phyloP scores from a whole-genome alignment of 2,113 vertebrate species.

The Atlantisia rogersi region DNA sequence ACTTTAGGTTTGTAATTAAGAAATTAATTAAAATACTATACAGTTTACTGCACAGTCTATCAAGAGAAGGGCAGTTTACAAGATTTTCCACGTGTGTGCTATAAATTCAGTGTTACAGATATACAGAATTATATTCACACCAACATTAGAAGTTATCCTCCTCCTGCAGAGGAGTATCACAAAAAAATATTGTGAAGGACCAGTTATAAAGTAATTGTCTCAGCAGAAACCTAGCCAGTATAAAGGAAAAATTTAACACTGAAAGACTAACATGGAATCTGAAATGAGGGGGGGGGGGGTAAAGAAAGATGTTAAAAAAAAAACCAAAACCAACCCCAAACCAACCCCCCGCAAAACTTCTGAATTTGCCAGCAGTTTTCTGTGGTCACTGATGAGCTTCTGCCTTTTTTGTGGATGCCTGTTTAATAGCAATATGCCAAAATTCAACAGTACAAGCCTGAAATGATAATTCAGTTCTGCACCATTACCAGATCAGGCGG shows the following conservation, averaged over 20 bases:
- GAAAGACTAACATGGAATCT: not conserved
- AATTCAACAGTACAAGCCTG: not conserved
- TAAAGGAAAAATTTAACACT: not conserved
- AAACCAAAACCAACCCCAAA: not conserved
- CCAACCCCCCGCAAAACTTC: not conserved
- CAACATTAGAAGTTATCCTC: constrained; percentile 55
- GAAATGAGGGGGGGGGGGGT: not conserved
- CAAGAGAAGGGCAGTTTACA: constrained; percentile 62
- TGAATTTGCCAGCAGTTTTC: not conserved
- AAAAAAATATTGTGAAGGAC: constrained; percentile 45
- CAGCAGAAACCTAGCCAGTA: constrained; percentile 9
- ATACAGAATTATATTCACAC: constrained; percentile 32
- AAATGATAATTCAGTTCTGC: not conserved
- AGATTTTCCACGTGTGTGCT: constrained; percentile 46
- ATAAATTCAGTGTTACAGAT: constrained; percentile 52
- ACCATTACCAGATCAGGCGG: not conserved
- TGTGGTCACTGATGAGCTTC: not conserved
- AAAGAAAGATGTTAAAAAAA: not conserved
- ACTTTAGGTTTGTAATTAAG: constrained; percentile 64
- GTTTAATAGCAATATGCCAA: not conserved
- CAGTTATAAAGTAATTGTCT: constrained; percentile 57
- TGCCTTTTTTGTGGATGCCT: not conserved
- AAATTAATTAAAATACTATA: constrained; percentile 76
- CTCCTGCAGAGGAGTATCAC: constrained; percentile 59
- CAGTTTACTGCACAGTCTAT: constrained; percentile 68